These are phyloP conservation scores for Hafferia zeledoni DNA, from an alignment of 2,797 vertebrate species.

Conservation along the genomic window DNA sequence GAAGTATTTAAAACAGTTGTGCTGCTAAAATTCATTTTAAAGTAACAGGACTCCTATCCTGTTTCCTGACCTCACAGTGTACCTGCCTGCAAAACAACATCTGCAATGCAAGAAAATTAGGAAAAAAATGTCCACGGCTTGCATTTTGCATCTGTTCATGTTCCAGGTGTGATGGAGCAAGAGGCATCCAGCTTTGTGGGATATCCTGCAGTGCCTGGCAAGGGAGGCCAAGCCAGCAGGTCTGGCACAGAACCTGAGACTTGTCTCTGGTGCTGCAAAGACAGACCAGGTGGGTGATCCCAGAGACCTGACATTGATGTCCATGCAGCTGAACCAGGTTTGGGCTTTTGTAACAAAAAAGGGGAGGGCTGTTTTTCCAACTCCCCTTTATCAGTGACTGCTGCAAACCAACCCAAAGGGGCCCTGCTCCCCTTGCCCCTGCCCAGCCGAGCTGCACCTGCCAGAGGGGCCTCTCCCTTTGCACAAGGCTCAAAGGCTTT, in stretches of 20 bases:
- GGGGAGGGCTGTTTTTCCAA: neutral
- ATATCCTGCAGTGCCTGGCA: neutral
- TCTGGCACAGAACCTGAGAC: neutral
- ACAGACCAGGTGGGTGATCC: neutral
- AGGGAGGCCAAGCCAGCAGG: neutral
- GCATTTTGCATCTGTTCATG: neutral
- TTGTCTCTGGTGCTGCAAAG: neutral
- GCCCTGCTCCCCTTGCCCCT: neutral
- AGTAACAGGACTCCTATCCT: neutral
- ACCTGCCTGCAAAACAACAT: neutral
- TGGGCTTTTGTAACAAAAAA: neutral
- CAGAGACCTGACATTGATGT: fast-evolving
- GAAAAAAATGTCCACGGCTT: neutral
- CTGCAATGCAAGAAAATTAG: neutral
- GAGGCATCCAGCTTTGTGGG: neutral
- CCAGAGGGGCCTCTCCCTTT: neutral
- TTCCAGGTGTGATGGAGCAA: neutral
- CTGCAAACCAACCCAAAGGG: neutral
- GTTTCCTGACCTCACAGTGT: neutral
- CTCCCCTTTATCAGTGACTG: neutral
- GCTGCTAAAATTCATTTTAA: neutral
- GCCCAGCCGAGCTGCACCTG: neutral
- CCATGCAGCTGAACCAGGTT: fast-evolving
- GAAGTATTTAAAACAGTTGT: neutral
- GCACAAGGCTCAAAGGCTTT: neutral